Evolutionary conservation across 2,797 vertebrate genomes (phyloP), one percentile per base, ranked within the genome.

Genomic region (Anguilla pacifica): DNA sequence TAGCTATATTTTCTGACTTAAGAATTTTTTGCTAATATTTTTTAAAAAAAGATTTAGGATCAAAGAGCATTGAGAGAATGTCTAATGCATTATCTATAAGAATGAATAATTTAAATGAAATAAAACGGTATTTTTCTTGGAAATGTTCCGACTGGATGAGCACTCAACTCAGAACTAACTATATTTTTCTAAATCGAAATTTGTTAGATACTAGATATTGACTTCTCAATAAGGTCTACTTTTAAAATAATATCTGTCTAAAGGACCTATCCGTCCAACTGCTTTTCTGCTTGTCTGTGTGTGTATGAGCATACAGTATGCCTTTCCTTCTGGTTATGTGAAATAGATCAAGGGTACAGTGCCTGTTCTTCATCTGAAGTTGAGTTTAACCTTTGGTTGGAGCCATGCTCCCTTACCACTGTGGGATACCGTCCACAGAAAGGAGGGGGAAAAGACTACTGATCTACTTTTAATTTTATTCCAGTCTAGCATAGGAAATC

Each of bases 401-500:
- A 82, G 79, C 4, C 22, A 25, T 49, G 43, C 51, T 51, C 79
- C 22, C 79, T 51, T 9, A 49, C 19, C 46, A 51, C 43, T 79
- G 9, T 46, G 22, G 35, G 22, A 35, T 51, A n/a, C 79, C 6
- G 7, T 46, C 79, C 43, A 49, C 79, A 49, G 79, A 82, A n/a
- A 51, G 46, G 43, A 22, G 22, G 17, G 57, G 17, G 17, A 17
- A 17, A n/a, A 82, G 35, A 10, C 19, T 3, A 25, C 79, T 9
- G 7, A 25, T 49, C 79, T 49, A 79, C 74, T 79, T 79, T 79
- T 79, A n/a, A 72, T 72, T 72, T 72, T 7, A 72, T n/a, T 67
- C 25, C 64, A 74, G 28, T 31, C 70, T 19, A 25, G 59, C 59
- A 17, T 31, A 35, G 28, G 6, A n/a, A 67, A n/a, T 67, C 17